phyloP scores from a whole-genome alignment of 2,113 vertebrate species.

The Strix aluco region DNA sequence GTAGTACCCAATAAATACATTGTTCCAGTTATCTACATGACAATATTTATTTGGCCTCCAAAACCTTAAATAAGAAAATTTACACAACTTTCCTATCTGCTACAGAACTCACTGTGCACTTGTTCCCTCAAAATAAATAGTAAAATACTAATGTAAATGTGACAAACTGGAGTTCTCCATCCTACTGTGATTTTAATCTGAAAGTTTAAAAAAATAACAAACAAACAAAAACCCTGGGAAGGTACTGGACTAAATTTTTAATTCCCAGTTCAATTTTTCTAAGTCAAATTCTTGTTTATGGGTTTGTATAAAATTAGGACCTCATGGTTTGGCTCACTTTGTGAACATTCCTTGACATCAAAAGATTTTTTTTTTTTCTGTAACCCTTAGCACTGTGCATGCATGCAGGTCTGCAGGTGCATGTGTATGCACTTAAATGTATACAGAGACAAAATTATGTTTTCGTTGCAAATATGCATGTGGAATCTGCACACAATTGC shows the following conservation, averaged over 20 bases:
- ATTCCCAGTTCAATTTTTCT: background rate
- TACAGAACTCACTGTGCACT: background rate
- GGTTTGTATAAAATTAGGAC: background rate
- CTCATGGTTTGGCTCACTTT: background rate
- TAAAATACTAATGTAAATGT: background rate
- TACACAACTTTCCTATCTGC: background rate
- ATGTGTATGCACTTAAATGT: background rate
- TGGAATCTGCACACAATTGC: background rate
- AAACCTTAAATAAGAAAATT: background rate
- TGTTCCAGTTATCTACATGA: background rate
- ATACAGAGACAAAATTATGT: background rate
- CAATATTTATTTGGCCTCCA: background rate
- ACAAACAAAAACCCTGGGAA: background rate
- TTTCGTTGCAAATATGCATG: background rate
- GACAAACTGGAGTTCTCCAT: background rate
- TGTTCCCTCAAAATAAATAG: background rate
- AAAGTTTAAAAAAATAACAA: background rate
- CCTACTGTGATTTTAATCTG: background rate
- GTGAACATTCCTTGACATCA: background rate
- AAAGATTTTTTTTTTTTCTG: background rate
- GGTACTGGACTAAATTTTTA: background rate
- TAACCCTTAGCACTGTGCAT: background rate
- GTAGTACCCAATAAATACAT: background rate
- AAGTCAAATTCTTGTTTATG: background rate
- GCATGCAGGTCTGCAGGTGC: background rate